phyloP scores from a whole-genome alignment of 2,888 invertebrate species.

The Dryocosmus kuriphilus region DNA sequence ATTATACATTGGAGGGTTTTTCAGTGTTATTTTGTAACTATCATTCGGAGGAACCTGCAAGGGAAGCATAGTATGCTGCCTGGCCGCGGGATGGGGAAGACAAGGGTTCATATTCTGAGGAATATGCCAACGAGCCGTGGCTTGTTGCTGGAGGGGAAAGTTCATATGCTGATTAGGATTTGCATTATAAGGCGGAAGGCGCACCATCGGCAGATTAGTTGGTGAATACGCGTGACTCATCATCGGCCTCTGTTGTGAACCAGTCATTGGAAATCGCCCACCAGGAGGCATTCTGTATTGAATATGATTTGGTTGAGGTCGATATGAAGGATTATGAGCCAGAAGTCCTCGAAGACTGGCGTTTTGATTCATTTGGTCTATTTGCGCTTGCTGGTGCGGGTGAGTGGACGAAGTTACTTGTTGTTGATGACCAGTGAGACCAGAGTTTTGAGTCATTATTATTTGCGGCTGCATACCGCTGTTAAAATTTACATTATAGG shows the following conservation, averaged over 20 bases:
- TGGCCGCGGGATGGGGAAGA: conserved; percentile 47
- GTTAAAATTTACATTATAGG: conserved; percentile 72
- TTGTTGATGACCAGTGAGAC: conserved; percentile 70
- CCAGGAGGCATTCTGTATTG: conserved; percentile 69
- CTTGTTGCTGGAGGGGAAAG: conserved; percentile 64
- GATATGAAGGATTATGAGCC: conserved; percentile 72
- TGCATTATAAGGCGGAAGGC: conserved; percentile 23
- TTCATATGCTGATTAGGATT: conserved; percentile 25
- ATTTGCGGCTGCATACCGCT: conserved; percentile 70
- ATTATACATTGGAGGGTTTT: conserved; percentile 70
- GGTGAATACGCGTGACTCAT: conserved; percentile 69
- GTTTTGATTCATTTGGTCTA: conserved; percentile 71
- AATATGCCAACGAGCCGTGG: conserved; percentile 86
- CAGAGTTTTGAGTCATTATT: conserved; percentile 71
- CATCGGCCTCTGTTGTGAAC: conserved; percentile 63
- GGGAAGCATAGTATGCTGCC: conserved; percentile 54
- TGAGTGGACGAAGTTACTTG: conserved; percentile 81
- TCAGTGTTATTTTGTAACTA: conserved; percentile 86
- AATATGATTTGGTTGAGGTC: conserved; percentile 68
- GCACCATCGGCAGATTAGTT: conserved; percentile 63
- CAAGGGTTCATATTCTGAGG: conserved; percentile 74
- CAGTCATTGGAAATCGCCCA: conserved; percentile 65
- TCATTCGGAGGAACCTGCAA: conserved; percentile 73
- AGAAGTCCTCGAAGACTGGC: conserved; percentile 69
- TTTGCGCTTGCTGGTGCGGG: conserved; percentile 78